These are phyloP conservation scores for Galeopterus variegatus DNA, from an alignment of 2,113 vertebrate genomes.

Conservation along the genomic window DNA sequence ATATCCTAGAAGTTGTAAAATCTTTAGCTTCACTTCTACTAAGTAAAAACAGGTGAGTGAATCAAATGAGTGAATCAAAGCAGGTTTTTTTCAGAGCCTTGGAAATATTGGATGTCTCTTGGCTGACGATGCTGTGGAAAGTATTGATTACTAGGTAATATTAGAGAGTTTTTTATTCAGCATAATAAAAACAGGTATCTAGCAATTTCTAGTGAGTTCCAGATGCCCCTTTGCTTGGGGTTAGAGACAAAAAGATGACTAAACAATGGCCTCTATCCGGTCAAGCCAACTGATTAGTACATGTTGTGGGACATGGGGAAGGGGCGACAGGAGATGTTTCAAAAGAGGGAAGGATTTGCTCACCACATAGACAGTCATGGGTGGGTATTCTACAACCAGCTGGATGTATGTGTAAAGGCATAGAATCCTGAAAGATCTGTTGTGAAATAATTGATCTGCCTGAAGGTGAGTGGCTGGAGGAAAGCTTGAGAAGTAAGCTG, in stretches of 20 bases:
- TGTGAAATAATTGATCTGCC: neutral
- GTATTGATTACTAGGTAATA: neutral
- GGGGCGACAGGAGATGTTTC: too few species aligned
- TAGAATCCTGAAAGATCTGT: neutral
- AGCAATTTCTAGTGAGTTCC: neutral
- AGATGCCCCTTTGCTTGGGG: neutral
- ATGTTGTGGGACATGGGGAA: neutral
- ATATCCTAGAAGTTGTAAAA: neutral
- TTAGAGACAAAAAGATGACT: neutral
- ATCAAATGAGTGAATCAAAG: conserved; percentile 2
- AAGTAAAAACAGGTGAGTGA: neutral
- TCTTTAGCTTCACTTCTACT: neutral
- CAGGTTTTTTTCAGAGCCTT: conserved; percentile 20
- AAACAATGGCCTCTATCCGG: neutral
- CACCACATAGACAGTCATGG: too few species aligned
- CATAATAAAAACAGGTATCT: neutral
- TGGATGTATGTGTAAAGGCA: neutral
- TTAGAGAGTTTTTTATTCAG: neutral
- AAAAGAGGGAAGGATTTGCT: neutral
- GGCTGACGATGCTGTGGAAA: neutral
- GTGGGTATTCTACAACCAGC: neutral
- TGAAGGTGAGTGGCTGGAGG: neutral
- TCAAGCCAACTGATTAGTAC: neutral
- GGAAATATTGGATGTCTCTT: neutral
- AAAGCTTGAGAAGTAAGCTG: neutral